Evolutionary conservation across 1,140 invertebrate species (phyloP).

Genomic region (Idris sp.): DNA sequence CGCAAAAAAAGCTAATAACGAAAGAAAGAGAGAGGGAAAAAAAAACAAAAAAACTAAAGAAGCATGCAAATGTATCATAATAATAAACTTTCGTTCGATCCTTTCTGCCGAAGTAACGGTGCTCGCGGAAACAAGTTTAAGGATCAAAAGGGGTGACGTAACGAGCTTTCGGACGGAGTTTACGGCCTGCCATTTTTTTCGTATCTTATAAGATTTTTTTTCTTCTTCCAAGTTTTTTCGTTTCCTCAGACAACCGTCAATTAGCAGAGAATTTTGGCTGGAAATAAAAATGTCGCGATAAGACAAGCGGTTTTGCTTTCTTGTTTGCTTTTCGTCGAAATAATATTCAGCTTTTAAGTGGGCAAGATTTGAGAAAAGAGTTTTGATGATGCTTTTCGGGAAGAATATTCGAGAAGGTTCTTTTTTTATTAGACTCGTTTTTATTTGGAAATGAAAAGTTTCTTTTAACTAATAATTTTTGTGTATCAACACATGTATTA

Average conservation of each 20-base stretch:
- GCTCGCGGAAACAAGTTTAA: slow-evolving; percentile 43
- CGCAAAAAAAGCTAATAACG: slow-evolving; percentile 23
- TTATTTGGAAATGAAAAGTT: no score
- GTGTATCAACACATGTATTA: no score
- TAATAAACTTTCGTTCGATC: slow-evolving; percentile 40
- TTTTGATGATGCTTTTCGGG: no score
- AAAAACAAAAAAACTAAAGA: no score
- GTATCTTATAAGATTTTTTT: slow-evolving; percentile 1
- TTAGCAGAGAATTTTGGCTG: slow-evolving; percentile 21
- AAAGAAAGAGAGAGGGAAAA: no score
- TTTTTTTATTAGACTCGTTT: no score
- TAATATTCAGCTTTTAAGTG: slow-evolving; percentile 13
- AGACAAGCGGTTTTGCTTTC: slow-evolving; percentile 21
- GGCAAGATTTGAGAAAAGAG: slow-evolving; percentile 5
- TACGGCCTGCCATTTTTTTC: neutral
- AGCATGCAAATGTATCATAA: slow-evolving; percentile 8
- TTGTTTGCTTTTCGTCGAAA: slow-evolving; percentile 20
- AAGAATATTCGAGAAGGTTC: no score
- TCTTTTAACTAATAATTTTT: no score
- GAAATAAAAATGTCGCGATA: slow-evolving; percentile 36
- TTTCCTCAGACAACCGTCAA: slow-evolving; percentile 21
- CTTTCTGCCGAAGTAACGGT: slow-evolving; percentile 39
- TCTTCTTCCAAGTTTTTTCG: neutral
- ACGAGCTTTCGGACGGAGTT: slow-evolving; percentile 13
- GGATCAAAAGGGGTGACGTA: slow-evolving; percentile 36